A percentile compares a stretch with the other conserved stretches of the same genome.
phyloP scores from a whole-genome alignment of 1,140 invertebrate species.

The Papilio glaucus region DNA sequence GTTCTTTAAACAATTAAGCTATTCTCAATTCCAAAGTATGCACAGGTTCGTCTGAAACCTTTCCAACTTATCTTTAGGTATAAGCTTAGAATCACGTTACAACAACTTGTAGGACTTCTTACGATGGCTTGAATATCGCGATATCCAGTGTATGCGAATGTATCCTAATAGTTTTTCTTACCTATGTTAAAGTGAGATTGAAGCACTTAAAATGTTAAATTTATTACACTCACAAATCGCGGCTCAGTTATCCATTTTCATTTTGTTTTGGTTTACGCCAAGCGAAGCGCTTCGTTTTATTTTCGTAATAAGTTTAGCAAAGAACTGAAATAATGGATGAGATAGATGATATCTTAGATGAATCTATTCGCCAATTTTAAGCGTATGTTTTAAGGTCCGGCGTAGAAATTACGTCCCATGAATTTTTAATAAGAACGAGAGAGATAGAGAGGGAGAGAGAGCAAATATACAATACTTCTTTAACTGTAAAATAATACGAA shows the following conservation, averaged over 20 bases:
- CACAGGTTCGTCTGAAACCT: constrained; percentile 30
- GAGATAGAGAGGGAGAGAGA: too few relatives aligned
- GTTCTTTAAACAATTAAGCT: not conserved
- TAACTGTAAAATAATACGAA: too few relatives aligned
- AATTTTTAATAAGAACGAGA: too few relatives aligned
- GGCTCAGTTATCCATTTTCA: constrained; percentile 6
- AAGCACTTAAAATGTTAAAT: not conserved
- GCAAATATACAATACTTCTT: too few relatives aligned
- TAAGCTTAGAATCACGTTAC: constrained; percentile 35
- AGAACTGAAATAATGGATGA: not conserved
- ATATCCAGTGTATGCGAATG: not conserved
- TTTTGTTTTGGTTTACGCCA: constrained; percentile 6
- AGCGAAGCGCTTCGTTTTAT: constrained; percentile 1
- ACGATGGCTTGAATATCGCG: constrained; percentile 29
- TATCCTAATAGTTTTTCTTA: constrained; percentile 12
- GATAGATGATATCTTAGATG: not conserved
- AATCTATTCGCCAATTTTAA: not conserved
- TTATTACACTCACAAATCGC: not conserved
- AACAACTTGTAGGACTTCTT: constrained; percentile 26
- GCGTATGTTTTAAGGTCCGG: too few relatives aligned
- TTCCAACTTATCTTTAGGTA: constrained; percentile 31
- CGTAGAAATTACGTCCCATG: too few relatives aligned
- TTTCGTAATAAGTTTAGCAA: not conserved
- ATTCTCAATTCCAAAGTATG: not conserved
- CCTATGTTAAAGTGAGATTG: not conserved